phyloP scores from a whole-genome alignment of 2,113 vertebrate genomes.

The Barnardius zonarius region DNA sequence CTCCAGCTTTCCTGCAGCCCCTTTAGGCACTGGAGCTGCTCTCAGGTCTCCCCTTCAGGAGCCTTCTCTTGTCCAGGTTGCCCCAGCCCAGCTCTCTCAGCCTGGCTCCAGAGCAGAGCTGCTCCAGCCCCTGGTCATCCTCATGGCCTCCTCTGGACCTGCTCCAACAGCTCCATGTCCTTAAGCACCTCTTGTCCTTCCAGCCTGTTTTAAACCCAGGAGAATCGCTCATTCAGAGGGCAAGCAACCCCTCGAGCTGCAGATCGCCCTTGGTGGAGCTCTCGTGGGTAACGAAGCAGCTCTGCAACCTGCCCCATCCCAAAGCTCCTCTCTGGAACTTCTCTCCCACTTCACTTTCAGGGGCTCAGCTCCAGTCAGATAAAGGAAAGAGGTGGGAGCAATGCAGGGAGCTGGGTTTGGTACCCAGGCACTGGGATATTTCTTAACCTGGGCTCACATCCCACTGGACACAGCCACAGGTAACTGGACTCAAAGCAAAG shows the following conservation, averaged over 20 bases:
- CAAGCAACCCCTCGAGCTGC: background rate
- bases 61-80: too few relatives aligned
- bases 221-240: accelerated
- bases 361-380: background rate
- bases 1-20: too few relatives aligned
- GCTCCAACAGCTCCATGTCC: background rate
- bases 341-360: background rate
- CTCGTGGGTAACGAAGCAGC: accelerated
- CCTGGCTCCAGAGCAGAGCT: too few relatives aligned
- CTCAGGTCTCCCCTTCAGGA: too few relatives aligned
- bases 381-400: background rate
- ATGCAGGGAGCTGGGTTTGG: accelerated
- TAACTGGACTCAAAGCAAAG: accelerated
- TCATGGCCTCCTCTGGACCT: background rate
- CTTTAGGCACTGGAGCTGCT: too few relatives aligned
- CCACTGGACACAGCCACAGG: accelerated
- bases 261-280: background rate
- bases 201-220: background rate
- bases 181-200: background rate
- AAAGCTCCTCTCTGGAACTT: accelerated
- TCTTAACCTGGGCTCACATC: background rate
- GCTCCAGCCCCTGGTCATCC: background rate
- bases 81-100: too few relatives aligned
- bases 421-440: accelerated
- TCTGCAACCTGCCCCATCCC: background rate